A percentile compares a stretch with the other conserved stretches of the same genome.
These are phyloP conservation scores for Amblyopsis hoosieri DNA, from an alignment of 2,797 vertebrate genomes.

Conservation along the genomic window DNA sequence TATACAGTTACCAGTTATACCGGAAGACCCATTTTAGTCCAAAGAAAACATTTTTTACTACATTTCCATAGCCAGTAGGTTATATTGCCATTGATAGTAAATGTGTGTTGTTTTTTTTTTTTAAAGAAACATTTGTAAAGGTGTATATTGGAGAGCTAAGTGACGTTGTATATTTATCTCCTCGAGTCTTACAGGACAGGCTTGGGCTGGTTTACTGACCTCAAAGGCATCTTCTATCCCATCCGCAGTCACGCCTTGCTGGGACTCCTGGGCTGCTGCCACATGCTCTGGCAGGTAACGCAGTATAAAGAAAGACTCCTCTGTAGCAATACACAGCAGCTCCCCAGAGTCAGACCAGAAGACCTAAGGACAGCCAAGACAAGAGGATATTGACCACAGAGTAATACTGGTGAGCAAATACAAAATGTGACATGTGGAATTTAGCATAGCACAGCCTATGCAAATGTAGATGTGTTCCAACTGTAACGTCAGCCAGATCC, in stretches of 20 bases:
- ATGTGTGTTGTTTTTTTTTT: too few species aligned
- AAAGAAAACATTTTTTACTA: too few species aligned
- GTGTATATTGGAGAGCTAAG: too few species aligned
- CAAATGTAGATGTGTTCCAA: too few species aligned
- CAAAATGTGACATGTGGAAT: too few species aligned
- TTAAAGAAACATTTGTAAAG: too few species aligned
- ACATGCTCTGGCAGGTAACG: slow-evolving; percentile 90
- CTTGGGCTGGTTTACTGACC: slow-evolving; percentile 60
- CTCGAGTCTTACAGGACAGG: background rate
- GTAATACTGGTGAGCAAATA: too few species aligned
- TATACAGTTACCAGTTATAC: background rate
- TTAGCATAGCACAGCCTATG: too few species aligned
- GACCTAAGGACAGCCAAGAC: slow-evolving; percentile 73
- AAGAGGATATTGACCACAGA: background rate
- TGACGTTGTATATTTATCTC: too few species aligned
- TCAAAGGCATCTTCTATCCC: slow-evolving; percentile 94
- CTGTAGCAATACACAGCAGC: slow-evolving; percentile 90
- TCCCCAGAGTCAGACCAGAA: slow-evolving; percentile 97
- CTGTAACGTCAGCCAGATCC: too few species aligned
- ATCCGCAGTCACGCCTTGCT: slow-evolving; percentile 87
- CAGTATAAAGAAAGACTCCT: slow-evolving; percentile 93
- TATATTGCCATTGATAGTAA: too few species aligned
- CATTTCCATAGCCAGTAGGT: too few species aligned
- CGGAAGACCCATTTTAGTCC: background rate
- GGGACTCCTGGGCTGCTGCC: slow-evolving; percentile 86